phyloP scores from a whole-genome alignment of 2,797 vertebrate species.

The Pogoniulus pusillus region DNA sequence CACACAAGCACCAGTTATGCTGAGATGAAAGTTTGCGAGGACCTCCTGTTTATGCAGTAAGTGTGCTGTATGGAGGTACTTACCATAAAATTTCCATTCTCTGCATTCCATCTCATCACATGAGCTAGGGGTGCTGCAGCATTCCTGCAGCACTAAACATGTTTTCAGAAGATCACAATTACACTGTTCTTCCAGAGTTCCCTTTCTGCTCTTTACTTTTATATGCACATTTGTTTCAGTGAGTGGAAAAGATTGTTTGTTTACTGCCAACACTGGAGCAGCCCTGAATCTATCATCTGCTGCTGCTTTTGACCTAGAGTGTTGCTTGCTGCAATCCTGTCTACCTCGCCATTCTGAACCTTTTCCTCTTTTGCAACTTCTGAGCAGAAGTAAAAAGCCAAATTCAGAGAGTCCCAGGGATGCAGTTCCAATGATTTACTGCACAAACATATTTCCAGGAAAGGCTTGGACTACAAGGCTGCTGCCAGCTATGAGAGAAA shows the following conservation, averaged over 20 bases:
- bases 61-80: background rate
- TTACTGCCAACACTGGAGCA: background rate
- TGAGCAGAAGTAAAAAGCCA: constrained; percentile 22
- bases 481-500: background rate
- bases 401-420: background rate
- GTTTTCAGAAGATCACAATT: background rate
- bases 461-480: background rate
- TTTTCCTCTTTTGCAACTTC: background rate
- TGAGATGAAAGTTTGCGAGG: background rate
- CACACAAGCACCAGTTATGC: background rate
- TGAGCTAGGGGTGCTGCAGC: background rate
- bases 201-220: background rate
- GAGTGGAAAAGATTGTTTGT: background rate
- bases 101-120: background rate
- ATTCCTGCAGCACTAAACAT: background rate
- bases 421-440: background rate
- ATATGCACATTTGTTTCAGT: background rate
- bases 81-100: background rate
- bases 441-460: background rate
- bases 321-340: background rate
- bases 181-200: background rate
- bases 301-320: background rate
- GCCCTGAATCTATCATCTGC: background rate
- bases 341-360: background rate
- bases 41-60: background rate